Base-by-base conservation (phyloP, 2,888 invertebrate genomes). In the Protophormia terraenovae region DNA sequence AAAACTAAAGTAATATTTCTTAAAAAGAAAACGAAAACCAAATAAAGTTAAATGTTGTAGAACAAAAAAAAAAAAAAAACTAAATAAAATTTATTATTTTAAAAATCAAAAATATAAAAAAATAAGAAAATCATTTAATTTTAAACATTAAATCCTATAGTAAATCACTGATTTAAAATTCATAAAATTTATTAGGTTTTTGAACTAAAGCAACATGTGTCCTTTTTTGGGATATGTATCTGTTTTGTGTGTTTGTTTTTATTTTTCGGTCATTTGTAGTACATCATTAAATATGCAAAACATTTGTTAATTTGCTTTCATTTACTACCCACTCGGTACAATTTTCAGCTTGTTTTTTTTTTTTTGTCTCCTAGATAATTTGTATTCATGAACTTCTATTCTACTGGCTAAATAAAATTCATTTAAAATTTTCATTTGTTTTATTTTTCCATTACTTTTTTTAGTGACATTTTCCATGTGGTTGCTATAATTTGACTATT, bases 231-330 rank as follows among this genome's bases (percentile, higher is more conserved):
- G 38, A 38, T 29, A 6, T n/a, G n/a, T 35, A 14, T 7, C 22
- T 27, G 22, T 14, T 58, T 8, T 16, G 29, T 29, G 19, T 75
- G 19, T 35, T 3, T 64, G 12, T 47, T 29, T 16, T 24, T 27
- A 27, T 38, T 67, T 67, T 67, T 69, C 35, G 71, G 77, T 58
- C 77, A 83, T 78, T 73, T 72, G 66, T 78, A 79, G 79, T 12
- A 84, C 84, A 87, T 83, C 82, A 86, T 87, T 86, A 86, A 87
- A 87, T 82, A 87, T 86, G 81, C 87, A 84, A 87, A 86, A 69
- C 80, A 86, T 86, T 87, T 87, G 87, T 86, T 87, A 86, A 84
- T 87, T 83, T 79, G 86, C 77, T 82, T 83, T 81, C 76, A 76
- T 71, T 69, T 55, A 75, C 67, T 67, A 35, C 60, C 69, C 66